Base-by-base conservation (phyloP, 2,888 invertebrate genomes). In the Diadegma fenestrale region DNA sequence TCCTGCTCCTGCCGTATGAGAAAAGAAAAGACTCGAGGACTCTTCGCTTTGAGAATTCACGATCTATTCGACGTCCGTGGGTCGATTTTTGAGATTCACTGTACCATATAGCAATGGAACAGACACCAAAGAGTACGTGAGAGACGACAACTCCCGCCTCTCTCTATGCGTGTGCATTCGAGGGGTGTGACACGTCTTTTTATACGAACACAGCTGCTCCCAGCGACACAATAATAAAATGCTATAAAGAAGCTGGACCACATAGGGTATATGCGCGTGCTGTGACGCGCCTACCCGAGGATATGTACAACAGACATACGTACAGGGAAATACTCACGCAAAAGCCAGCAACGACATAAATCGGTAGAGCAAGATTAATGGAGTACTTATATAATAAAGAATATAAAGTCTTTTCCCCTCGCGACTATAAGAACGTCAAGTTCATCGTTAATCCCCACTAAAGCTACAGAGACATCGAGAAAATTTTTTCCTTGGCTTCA, bases 321-420 rank as follows among this genome's bases (percentile, higher is more conserved):
- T 41, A 64, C 26, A 66, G 30, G 51, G 19, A 54, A 43, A 72
- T 51, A 73, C 75, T 68, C 78, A 76, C 61, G 58, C 58, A 14
- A n/a, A n/a, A 26, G 48, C 48, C 45, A 63, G 26, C 37, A 63
- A 37, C 37, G 68, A 63, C 66, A 82, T 87, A 86, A 91, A 91
- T 90, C 90, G 90, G 89, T 88, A 89, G 89, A 90, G 90, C 89
- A 90, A 91, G 91, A 91, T 91, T 91, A 91, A 90, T 91, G 90
- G 90, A 87, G 81, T 87, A 86, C 87, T 88, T 71, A 86, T 83
- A 68, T 83, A 68, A 72, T 68, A 77, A 68, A 41, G 61, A 61
- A 61, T 79, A 75, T 79, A 75, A 58, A 17, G 68, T 72, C 26
- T 71, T 64, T 19, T 69, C 79, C 69, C 37, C 19, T 63, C 26